phyloP scores from a whole-genome alignment of 2,797 vertebrate species.

The Streptopelia turtur region DNA sequence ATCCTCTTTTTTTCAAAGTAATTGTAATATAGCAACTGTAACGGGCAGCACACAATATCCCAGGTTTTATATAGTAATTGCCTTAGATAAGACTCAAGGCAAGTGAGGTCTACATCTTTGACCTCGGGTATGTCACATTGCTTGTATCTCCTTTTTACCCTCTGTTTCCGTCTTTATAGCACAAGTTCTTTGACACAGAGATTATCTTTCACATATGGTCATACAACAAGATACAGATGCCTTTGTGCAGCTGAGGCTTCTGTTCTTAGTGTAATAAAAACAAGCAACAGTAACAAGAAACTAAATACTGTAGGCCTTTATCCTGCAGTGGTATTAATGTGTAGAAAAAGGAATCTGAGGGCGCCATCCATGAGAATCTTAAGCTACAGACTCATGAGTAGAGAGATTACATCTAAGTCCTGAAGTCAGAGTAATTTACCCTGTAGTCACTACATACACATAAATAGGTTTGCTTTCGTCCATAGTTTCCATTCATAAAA shows the following conservation, averaged over 20 bases:
- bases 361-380: not conserved
- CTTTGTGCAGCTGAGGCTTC: not conserved
- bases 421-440: not conserved
- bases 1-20: not conserved
- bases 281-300: not conserved
- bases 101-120: not conserved
- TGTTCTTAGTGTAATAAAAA: not conserved
- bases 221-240: not conserved
- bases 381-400: not conserved
- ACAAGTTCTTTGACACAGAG: not conserved
- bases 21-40: not conserved
- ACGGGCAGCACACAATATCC: not conserved
- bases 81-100: not conserved
- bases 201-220: not conserved
- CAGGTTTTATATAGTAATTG: not conserved
- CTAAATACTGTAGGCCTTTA: not conserved
- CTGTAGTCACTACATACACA: not conserved
- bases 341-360: not conserved
- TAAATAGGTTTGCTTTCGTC: not conserved
- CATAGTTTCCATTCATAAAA: not conserved
- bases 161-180: not conserved
- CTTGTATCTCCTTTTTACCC: not conserved
- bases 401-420: not conserved
- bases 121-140: not conserved
- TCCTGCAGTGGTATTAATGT: not conserved